phyloP scores from a whole-genome alignment of 2,797 vertebrate species.

The Poecilia wingei region DNA sequence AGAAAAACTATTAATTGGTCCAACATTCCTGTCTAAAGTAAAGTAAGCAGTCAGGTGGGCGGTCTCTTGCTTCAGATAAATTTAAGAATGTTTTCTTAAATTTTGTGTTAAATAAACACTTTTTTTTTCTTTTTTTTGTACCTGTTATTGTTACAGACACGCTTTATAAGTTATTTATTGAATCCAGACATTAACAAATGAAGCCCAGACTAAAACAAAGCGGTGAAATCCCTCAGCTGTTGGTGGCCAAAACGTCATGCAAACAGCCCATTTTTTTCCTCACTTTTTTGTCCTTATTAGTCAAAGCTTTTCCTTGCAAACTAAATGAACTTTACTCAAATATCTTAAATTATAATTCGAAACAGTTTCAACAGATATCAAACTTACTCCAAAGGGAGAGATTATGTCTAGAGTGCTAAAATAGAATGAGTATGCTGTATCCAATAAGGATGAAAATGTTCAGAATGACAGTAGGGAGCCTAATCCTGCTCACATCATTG shows the following conservation, averaged over 20 bases:
- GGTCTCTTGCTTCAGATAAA: not conserved
- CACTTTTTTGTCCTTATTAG: not conserved
- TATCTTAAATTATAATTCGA: not conserved
- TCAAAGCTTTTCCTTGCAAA: not conserved
- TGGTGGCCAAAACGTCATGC: not conserved
- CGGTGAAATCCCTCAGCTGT: constrained; percentile 1
- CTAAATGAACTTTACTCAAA: not conserved
- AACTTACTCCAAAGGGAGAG: not conserved
- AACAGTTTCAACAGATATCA: not conserved
- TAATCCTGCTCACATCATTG: not conserved
- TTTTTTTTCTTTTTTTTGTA: not conserved
- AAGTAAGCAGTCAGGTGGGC: not conserved
- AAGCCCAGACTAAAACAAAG: constrained; percentile 1
- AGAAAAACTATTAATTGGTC: not conserved
- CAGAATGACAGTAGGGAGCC: not conserved
- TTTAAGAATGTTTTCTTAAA: not conserved
- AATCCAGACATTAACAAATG: constrained; percentile 9
- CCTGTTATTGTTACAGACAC: not conserved
- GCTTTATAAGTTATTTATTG: not conserved
- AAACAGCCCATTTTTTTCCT: not conserved
- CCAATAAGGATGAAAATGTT: not conserved
- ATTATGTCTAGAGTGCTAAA: not conserved
- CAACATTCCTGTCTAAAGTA: constrained; percentile 2
- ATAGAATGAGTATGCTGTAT: not conserved
- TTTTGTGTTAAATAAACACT: not conserved